These are phyloP conservation scores for Amphimedon queenslandica DNA, from an alignment of 37 sponge, comb jelly and placozoan species.

Conservation along the genomic window DNA sequence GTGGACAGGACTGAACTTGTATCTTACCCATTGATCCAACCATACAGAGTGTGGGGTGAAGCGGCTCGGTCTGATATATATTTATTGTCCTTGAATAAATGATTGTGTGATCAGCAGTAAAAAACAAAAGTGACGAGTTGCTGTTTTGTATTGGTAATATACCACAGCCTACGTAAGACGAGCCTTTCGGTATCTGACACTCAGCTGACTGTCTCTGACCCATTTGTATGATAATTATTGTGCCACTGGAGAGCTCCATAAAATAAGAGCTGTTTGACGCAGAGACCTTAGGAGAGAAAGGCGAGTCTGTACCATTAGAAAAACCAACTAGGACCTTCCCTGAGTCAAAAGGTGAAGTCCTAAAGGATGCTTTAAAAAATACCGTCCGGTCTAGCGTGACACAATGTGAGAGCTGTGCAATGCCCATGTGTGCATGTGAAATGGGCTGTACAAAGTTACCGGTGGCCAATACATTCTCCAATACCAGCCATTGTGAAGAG, in stretches of 20 bases:
- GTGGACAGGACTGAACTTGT: conserved; percentile 34
- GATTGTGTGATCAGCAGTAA: conserved; percentile 33
- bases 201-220: background rate
- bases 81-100: conserved; percentile 22
- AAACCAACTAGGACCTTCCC: conserved; percentile 39
- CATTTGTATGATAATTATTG: conserved; percentile 10
- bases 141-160: conserved; percentile 3
- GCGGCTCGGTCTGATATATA: background rate
- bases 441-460: conserved; percentile 8
- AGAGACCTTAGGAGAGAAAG: conserved; percentile 8
- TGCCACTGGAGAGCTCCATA: conserved; percentile 12
- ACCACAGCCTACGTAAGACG: conserved; percentile 40
- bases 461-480: conserved; percentile 20
- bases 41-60: conserved; percentile 31
- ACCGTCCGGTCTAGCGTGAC: background rate
- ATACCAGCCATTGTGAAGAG: conserved; percentile 5
- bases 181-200: background rate
- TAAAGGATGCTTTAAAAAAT: conserved; percentile 23
- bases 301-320: conserved; percentile 2
- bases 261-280: background rate
- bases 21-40: conserved; percentile 19
- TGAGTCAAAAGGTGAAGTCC: background rate
- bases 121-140: conserved; percentile 30
- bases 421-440: conserved; percentile 18
- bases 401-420: conserved; percentile 4